Evolutionary conservation across 1,140 invertebrate genomes (phyloP), one percentile per base, ranked within the genome.

Genomic region (Ectropis grisescens): DNA sequence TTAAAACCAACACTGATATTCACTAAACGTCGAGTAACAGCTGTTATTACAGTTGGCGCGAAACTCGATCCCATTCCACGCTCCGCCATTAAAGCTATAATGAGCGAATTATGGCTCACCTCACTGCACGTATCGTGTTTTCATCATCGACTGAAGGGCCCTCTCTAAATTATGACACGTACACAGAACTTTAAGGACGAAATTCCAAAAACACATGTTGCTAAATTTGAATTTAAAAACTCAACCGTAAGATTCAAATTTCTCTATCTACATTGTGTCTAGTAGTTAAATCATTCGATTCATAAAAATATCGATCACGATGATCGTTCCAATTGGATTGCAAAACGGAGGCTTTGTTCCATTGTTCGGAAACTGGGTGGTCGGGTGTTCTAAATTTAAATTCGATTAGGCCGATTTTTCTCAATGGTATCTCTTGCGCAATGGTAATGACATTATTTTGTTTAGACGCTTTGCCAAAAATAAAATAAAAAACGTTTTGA

Each of bases 121-220:
- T 30, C 12, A 14, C 16, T 19, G 25, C 51, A 54, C 50, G 51
- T 60, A 50, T 61, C 44, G 33, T 44, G 41, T 59, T 59, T 56
- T 62, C 58, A 65, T 68, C 54, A 59, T 57, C 41, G 40, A 44
- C 24, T 52, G 47, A 53, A 55, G 44, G 46, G 47, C 39, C 45
- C 32, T 4, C 3, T 4, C 16, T 19, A 19, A 19, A 19, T 19
- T 4, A 19, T n/a, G n/a, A n/a, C n/a, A n/a, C n/a, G n/a, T n/a
- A n/a, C 36, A 40, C 30, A 32, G 32, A 23, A 41, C 11, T 11
- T 33, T 28, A 30, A 35, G 39, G 28, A 41, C 32, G 28, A 26
- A 31, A 41, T 35, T 35, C 32, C 29, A 22, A 41, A 34, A 34
- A 32, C 24, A 25, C 26, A 26, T 11, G 15, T 15, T n/a, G n/a